These are phyloP conservation scores for Rattus rattus DNA, from an alignment of 2,113 vertebrate species.

Conservation along the genomic window DNA sequence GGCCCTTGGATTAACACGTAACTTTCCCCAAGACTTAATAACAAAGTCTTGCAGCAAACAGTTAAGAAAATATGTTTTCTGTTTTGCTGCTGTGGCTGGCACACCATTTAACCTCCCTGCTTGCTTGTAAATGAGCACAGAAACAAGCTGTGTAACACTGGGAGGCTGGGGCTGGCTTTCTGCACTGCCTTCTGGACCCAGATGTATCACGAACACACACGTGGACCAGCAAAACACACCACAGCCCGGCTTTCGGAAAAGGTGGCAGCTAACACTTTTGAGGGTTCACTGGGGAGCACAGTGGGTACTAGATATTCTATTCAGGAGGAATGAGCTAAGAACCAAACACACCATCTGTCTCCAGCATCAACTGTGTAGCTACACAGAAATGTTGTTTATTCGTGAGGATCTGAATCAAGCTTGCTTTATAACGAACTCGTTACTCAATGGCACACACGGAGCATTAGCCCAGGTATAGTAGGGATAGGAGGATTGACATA, in stretches of 20 bases:
- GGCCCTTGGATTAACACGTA: background rate
- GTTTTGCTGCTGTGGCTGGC: background rate
- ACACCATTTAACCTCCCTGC: background rate
- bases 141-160: background rate
- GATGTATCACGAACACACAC: background rate
- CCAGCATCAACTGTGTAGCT: background rate
- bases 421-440: background rate
- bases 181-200: background rate
- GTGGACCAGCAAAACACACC: background rate
- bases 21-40: background rate
- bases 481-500: background rate
- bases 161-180: background rate
- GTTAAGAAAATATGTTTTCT: slow-evolving; percentile 25
- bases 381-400: background rate
- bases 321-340: background rate
- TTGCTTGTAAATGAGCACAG: background rate
- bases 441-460: background rate
- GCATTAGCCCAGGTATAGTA: no score
- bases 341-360: background rate
- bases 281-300: background rate
- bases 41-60: background rate
- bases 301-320: background rate
- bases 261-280: background rate
- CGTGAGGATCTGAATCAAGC: background rate
- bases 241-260: background rate